Evolutionary conservation across 2,888 invertebrate genomes (phyloP).

Genomic region (Acanthosepion esculentum): DNA sequence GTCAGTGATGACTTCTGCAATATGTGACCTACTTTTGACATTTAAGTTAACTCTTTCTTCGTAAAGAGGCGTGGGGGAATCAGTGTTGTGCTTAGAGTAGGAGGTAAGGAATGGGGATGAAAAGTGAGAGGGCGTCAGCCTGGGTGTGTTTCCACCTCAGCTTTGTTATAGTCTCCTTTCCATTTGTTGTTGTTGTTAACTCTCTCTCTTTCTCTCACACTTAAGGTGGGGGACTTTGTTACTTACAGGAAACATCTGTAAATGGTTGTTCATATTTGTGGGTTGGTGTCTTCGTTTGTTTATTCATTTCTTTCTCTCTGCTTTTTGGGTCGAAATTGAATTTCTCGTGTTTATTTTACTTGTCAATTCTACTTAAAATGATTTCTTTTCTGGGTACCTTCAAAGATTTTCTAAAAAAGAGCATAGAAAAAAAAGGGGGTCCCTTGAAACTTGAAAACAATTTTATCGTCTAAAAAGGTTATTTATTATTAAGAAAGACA

Average conservation of each 20-base stretch:
- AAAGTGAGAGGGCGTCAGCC: background rate
- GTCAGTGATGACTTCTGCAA: background rate
- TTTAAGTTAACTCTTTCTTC: background rate
- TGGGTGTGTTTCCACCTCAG: background rate
- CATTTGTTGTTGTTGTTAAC: background rate
- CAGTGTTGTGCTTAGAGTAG: background rate
- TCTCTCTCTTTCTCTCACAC: background rate
- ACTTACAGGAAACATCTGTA: too few species aligned
- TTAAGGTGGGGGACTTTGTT: too few species aligned
- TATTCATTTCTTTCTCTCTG: too few species aligned
- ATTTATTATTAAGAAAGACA: too few species aligned
- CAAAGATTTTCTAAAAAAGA: too few species aligned
- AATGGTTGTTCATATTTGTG: too few species aligned
- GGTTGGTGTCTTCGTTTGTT: too few species aligned
- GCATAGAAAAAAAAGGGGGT: too few species aligned
- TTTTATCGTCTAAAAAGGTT: too few species aligned
- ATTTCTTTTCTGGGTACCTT: too few species aligned
- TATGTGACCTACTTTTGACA: conserved; percentile 39
- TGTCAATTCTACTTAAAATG: background rate
- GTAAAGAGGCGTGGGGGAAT: background rate
- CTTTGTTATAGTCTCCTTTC: background rate
- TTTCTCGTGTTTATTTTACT: background rate
- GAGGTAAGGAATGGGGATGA: background rate
- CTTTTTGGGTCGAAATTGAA: too few species aligned
- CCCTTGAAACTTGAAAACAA: too few species aligned